A percentile compares a stretch with the other conserved stretches of the same genome.
These are phyloP conservation scores for Halocynthia roretzi DNA, from an alignment of 23 tunicate genomes.

Conservation along the genomic window DNA sequence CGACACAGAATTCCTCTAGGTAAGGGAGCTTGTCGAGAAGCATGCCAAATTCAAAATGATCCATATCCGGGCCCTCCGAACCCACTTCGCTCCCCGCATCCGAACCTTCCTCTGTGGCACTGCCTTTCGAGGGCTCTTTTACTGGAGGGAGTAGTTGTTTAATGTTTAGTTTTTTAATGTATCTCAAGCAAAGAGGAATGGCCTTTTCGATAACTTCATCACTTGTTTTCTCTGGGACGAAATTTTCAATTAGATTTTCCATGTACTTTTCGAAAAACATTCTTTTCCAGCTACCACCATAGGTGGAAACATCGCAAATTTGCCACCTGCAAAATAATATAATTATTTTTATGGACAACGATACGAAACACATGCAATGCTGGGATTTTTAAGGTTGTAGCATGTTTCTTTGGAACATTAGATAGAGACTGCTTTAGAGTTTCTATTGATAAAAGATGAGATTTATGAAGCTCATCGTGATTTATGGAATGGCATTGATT, in stretches of 20 bases:
- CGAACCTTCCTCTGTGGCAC: conserved; percentile 38
- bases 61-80: conserved; percentile 68
- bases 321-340: conserved; percentile 20
- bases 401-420: too few relatives aligned
- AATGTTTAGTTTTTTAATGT: conserved; percentile 60
- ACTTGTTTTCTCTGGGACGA: conserved; percentile 74
- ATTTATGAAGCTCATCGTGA: too few relatives aligned
- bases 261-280: conserved; percentile 85
- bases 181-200: conserved; percentile 44
- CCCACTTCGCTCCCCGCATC: conserved; percentile 74
- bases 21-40: conserved; percentile 49
- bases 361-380: too few relatives aligned
- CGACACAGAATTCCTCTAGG: conserved; percentile 65
- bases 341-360: neutral
- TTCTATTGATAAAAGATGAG: too few relatives aligned
- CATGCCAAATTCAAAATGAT: conserved; percentile 76
- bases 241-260: conserved; percentile 73
- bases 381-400: too few relatives aligned
- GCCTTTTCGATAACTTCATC: conserved; percentile 52
- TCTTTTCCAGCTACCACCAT: conserved; percentile 92
- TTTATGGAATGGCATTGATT: too few relatives aligned
- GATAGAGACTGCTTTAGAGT: too few relatives aligned
- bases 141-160: conserved; percentile 88
- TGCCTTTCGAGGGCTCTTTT: conserved; percentile 31
- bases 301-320: conserved; percentile 65